Evolutionary conservation across 2,888 invertebrate genomes (phyloP).

Genomic region (Oligia strigilis): DNA sequence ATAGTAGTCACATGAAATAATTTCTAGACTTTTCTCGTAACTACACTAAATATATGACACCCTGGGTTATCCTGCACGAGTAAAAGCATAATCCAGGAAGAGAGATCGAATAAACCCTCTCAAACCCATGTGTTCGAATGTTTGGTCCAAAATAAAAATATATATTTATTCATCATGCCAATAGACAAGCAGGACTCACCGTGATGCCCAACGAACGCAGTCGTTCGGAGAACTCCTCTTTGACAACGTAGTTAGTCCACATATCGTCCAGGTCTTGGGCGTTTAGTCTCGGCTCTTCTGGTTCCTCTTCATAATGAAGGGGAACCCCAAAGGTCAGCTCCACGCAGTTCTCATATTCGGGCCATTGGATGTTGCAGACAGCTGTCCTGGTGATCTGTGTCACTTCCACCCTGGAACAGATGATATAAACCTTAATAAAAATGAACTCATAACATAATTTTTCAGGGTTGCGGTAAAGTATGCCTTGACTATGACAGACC

Average conservation of each 20-base stretch:
- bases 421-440: neutral
- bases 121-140: neutral
- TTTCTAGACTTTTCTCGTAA: no score
- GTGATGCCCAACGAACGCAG: slow-evolving; percentile 77
- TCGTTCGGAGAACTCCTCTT: slow-evolving; percentile 77
- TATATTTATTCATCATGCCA: neutral
- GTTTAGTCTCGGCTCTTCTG: slow-evolving; percentile 72
- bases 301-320: slow-evolving; percentile 76
- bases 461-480: neutral
- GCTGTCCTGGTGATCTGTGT: slow-evolving; percentile 79
- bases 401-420: slow-evolving; percentile 78
- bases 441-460: neutral
- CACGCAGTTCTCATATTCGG: slow-evolving; percentile 80
- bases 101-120: neutral
- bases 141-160: neutral
- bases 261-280: slow-evolving; percentile 77
- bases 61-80: neutral
- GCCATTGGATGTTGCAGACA: slow-evolving; percentile 85
- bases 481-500: no score
- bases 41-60: neutral
- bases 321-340: slow-evolving; percentile 82
- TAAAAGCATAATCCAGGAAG: neutral
- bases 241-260: slow-evolving; percentile 78
- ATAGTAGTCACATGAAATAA: neutral
- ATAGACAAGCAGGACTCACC: slow-evolving; percentile 68